Base-by-base conservation (phyloP, 1,140 invertebrate species). In the Ceratina calcarata region DNA sequence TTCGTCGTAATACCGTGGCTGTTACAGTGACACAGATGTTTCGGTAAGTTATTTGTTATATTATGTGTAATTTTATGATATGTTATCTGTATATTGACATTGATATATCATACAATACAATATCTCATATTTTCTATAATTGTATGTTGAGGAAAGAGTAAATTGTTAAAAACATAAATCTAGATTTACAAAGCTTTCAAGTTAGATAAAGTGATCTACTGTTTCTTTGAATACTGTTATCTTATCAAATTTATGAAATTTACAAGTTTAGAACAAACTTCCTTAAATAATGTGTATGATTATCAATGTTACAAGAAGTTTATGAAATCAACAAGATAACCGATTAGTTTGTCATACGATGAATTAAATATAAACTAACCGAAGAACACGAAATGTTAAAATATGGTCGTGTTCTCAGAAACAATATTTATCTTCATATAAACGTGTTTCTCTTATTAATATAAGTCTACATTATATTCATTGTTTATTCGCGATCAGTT, bases 401-500 rank as follows among this genome's bases (percentile, higher is more conserved):
- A 72, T 71, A 55, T 78, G 76, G 76, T 78, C 76, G 76, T 72
- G 76, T 78, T 78, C 76, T 78, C 10, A 71, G 37, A 3, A 2
- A 10, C 37, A 7, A 45, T 45, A 45, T 45, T 45, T 45, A 45
- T 45, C 37, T 45, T 32, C 27, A 32, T 32, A 32, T 32, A 32
- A 4, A 32, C 27, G 27, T 32, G 1, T 12, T 4, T 62, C 27
- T 62, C 32, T 20, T 16, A 20, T 32, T 18, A 51, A 13, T 22
- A 32, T 53, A 27, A 27, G 10, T 15, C 16, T 18, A 37, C 10
- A 37, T 22, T 51, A 49, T 45, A 53, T 32, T n/a, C 51, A 18
- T 62, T 64, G 22, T 6, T 10, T 13, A 32, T 62, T 75, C 12
- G 4, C 32, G 0, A 22, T 10, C 24, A n/a, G 24, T 18, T 13